Percentiles rank a stretch among this genome's conserved stretches.
phyloP scores from a whole-genome alignment of 2,113 vertebrate species.

The Columba janthina region DNA sequence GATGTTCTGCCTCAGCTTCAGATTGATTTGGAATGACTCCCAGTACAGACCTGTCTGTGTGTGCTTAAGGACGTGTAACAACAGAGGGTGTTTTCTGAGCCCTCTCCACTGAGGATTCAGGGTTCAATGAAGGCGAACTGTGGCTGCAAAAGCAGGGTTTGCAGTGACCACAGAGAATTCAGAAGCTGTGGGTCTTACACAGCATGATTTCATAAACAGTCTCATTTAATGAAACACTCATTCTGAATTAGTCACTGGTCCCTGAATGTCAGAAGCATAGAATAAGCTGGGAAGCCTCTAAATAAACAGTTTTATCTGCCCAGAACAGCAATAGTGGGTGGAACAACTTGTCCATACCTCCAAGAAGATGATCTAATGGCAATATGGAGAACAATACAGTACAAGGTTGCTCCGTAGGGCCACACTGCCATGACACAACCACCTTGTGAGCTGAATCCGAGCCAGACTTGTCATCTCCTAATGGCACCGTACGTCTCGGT shows the following conservation, averaged over 20 bases:
- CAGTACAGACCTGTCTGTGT: not conserved
- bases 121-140: not conserved
- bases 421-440: fast-evolving
- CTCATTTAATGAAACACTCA: not conserved
- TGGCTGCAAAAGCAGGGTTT: not conserved
- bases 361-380: not conserved
- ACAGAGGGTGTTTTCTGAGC: not conserved
- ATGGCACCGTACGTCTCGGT: not conserved
- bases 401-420: not conserved
- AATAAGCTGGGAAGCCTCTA: not conserved
- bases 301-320: not conserved
- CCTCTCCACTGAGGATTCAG: not conserved
- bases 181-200: not conserved
- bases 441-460: not conserved
- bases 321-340: not conserved
- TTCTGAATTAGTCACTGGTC: not conserved
- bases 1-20: not conserved
- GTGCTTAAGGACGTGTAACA: not conserved
- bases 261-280: not conserved
- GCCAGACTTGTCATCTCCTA: not conserved
- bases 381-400: not conserved
- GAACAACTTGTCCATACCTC: not conserved
- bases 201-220: not conserved
- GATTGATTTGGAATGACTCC: not conserved
- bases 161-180: not conserved